Evolutionary conservation across 2,888 invertebrate species (phyloP).

Genomic region (Euzophera pinguis): DNA sequence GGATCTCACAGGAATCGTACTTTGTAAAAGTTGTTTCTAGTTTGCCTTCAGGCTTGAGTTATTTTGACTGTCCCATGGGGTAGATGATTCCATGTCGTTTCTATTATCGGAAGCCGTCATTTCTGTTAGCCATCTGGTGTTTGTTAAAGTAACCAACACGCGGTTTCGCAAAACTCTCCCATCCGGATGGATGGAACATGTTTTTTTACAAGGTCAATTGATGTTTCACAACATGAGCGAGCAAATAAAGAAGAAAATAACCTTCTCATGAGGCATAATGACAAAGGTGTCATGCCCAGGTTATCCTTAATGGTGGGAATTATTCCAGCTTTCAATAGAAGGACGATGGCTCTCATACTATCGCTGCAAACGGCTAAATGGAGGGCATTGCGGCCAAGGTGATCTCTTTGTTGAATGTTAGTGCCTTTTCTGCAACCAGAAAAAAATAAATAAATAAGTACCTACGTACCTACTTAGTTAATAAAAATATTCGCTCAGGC

Average conservation of each 20-base stretch:
- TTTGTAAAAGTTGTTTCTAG: too few relatives aligned
- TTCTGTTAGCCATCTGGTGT: too few relatives aligned
- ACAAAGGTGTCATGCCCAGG: slow-evolving; percentile 69
- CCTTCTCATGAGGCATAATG: slow-evolving; percentile 63
- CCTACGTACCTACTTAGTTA: too few relatives aligned
- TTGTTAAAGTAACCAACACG: too few relatives aligned
- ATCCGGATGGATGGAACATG: too few relatives aligned
- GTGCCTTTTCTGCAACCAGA: slow-evolving; percentile 32
- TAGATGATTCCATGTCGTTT: too few relatives aligned
- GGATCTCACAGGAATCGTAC: too few relatives aligned
- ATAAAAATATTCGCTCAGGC: too few relatives aligned
- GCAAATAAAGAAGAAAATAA: slow-evolving; percentile 19
- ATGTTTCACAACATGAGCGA: not conserved
- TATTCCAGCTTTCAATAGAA: slow-evolving; percentile 52
- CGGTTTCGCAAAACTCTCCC: too few relatives aligned
- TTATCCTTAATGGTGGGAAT: slow-evolving; percentile 54
- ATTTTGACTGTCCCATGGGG: too few relatives aligned
- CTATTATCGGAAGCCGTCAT: too few relatives aligned
- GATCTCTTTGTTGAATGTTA: slow-evolving; percentile 50
- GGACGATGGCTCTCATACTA: slow-evolving; percentile 33
- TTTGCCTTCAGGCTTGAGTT: too few relatives aligned
- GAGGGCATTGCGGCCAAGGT: slow-evolving; percentile 57
- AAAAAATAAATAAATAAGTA: not conserved
- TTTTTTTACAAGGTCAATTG: not conserved
- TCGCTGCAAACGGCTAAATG: slow-evolving; percentile 58